Evolutionary conservation across 2,888 invertebrate species (phyloP).

Genomic region (Polyommatus iphigenia): DNA sequence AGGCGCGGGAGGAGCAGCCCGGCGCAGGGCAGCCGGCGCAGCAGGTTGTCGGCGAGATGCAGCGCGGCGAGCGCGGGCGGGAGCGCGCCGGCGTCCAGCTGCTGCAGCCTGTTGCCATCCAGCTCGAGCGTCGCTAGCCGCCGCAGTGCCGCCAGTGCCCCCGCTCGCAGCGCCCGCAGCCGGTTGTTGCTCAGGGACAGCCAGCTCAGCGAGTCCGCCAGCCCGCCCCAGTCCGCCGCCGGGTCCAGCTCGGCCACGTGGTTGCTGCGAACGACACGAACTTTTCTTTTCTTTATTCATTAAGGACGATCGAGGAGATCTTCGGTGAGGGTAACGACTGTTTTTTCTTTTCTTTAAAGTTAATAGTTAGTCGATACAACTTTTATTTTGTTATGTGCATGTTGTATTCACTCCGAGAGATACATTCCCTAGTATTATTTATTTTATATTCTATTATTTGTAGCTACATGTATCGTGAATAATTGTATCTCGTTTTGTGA

Average conservation of each 20-base stretch:
- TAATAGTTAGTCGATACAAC: no score
- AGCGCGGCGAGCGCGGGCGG: conserved; percentile 82
- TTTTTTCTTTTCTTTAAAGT: no score
- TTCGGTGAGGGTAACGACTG: no score
- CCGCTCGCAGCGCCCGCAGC: conserved; percentile 69
- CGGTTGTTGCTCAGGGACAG: conserved; percentile 89
- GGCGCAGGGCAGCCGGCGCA: conserved; percentile 80
- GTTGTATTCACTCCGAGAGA: no score
- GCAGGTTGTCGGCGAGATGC: conserved; percentile 83
- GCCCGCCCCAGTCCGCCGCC: conserved; percentile 84
- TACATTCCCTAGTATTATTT: no score
- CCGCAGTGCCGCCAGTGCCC: conserved; percentile 82
- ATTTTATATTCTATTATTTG: no score
- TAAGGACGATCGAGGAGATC: not conserved
- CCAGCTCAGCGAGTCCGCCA: conserved; percentile 85
- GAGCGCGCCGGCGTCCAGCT: conserved; percentile 78
- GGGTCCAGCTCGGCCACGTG: conserved; percentile 73
- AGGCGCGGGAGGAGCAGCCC: conserved; percentile 80
- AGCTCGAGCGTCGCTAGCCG: conserved; percentile 80
- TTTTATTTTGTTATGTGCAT: no score
- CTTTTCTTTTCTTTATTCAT: not conserved
- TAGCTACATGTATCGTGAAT: no score
- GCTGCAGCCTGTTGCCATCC: conserved; percentile 84
- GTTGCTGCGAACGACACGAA: conserved; percentile 80
- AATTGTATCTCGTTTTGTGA: no score